These are phyloP conservation scores for Luscinia megarhynchos DNA, from an alignment of 2,797 vertebrate species.

Conservation along the genomic window DNA sequence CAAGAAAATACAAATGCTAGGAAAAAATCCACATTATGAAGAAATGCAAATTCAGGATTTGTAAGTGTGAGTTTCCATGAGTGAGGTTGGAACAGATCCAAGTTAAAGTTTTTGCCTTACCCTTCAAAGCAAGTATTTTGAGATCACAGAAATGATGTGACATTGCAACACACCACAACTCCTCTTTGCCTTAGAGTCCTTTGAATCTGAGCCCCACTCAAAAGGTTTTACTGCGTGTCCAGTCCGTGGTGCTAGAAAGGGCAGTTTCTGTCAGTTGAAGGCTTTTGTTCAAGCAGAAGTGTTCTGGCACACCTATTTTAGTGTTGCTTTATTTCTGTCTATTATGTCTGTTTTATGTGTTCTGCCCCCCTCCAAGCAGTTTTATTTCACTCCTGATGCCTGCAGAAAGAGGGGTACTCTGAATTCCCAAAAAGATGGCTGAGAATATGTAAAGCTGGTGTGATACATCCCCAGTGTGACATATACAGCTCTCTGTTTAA, in stretches of 20 bases:
- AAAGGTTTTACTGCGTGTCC: neutral
- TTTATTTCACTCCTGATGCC: neutral
- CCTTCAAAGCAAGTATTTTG: neutral
- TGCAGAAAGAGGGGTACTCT: neutral
- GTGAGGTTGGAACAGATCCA: neutral
- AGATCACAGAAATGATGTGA: neutral
- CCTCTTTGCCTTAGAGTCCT: neutral
- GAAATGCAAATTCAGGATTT: neutral
- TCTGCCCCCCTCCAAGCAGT: neutral
- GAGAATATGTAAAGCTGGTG: neutral
- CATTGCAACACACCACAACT: neutral
- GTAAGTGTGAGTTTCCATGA: neutral
- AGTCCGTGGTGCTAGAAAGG: neutral
- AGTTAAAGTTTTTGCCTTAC: neutral
- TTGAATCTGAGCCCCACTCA: neutral
- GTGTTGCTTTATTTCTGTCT: neutral
- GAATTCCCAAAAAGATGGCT: neutral
- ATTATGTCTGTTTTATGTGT: neutral
- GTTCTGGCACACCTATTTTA: neutral
- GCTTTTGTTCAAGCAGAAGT: neutral
- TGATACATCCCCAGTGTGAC: neutral
- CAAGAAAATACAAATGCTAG: constrained; percentile 38
- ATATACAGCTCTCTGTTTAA: neutral
- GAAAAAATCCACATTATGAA: neutral
- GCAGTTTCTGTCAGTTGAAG: neutral